Evolutionary conservation across 1,140 invertebrate species (phyloP).

Genomic region (Penaeus indicus): DNA sequence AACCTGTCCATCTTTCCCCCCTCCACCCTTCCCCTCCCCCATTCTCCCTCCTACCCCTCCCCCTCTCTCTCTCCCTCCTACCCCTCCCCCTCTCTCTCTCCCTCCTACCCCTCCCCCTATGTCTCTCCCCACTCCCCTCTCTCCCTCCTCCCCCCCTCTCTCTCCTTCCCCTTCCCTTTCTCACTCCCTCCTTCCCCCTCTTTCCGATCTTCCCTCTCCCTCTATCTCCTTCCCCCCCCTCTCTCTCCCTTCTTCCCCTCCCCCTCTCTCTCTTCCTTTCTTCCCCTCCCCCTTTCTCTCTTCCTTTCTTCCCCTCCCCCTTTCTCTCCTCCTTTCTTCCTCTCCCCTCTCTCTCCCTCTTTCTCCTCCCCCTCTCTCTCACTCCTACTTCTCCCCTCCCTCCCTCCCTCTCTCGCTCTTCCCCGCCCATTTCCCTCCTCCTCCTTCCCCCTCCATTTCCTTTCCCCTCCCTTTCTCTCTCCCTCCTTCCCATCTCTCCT

Average conservation of each 20-base stretch:
- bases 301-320: slow-evolving; percentile 3
- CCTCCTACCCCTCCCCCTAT: too few relatives aligned
- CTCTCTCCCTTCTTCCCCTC: not conserved
- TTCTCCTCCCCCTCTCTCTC: not conserved
- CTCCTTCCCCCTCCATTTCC: too few relatives aligned
- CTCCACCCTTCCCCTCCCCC: too few relatives aligned
- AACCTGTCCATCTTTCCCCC: too few relatives aligned
- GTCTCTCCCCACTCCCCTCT: too few relatives aligned
- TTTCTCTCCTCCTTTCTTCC: slow-evolving; percentile 22
- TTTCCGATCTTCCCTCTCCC: slow-evolving; percentile 43
- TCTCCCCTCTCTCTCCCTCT: not conserved
- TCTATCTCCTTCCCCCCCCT: not conserved
- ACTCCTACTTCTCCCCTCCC: not conserved
- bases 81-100: too few relatives aligned
- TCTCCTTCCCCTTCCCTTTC: slow-evolving; percentile 24
- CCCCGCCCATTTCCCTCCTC: too few relatives aligned
- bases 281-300: slow-evolving; percentile 21
- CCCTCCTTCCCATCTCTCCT: too few relatives aligned
- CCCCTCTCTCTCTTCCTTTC: not conserved
- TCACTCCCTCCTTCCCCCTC: slow-evolving; percentile 39
- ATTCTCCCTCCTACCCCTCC: too few relatives aligned
- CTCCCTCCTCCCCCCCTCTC: not conserved
- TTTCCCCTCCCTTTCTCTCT: too few relatives aligned
- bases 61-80: too few relatives aligned
- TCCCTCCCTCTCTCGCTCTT: slow-evolving; percentile 5